These are phyloP conservation scores for Pteropus alecto DNA, from an alignment of 2,113 vertebrate species.

Conservation along the genomic window DNA sequence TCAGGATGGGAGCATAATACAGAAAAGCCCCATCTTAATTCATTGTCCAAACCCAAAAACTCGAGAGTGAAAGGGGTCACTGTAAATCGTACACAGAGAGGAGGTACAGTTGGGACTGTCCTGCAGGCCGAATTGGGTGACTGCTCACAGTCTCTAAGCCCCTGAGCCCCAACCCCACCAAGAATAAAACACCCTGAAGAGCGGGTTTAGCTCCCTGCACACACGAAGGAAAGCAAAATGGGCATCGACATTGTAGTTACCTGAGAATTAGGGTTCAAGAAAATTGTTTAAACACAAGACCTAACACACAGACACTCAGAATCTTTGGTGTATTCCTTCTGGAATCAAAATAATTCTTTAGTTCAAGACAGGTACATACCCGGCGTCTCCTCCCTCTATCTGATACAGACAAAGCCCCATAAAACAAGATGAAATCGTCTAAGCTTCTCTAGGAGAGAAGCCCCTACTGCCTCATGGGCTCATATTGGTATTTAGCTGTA, in stretches of 20 bases:
- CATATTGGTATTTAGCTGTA: not conserved
- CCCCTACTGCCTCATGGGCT: not conserved
- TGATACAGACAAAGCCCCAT: not conserved
- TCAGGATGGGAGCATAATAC: not conserved
- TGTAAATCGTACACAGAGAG: not conserved
- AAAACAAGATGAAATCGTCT: not conserved
- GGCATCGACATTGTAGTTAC: accelerated
- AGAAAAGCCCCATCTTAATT: not conserved
- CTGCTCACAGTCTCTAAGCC: not conserved
- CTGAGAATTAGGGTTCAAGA: not conserved
- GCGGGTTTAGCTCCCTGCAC: accelerated
- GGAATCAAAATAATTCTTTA: not conserved
- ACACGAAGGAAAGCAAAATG: not conserved
- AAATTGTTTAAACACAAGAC: not conserved
- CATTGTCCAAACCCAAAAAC: not conserved
- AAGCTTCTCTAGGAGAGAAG: not conserved
- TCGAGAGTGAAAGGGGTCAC: not conserved
- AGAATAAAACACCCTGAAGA: not conserved
- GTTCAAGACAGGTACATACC: not conserved
- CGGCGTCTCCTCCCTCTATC: not conserved
- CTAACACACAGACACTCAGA: not conserved
- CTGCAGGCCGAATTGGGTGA: not conserved
- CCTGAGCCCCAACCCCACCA: not conserved
- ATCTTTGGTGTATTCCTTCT: not conserved
- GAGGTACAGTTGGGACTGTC: not conserved